These are phyloP conservation scores for Oreortyx pictus DNA, from an alignment of 2,797 vertebrate species.

Conservation along the genomic window DNA sequence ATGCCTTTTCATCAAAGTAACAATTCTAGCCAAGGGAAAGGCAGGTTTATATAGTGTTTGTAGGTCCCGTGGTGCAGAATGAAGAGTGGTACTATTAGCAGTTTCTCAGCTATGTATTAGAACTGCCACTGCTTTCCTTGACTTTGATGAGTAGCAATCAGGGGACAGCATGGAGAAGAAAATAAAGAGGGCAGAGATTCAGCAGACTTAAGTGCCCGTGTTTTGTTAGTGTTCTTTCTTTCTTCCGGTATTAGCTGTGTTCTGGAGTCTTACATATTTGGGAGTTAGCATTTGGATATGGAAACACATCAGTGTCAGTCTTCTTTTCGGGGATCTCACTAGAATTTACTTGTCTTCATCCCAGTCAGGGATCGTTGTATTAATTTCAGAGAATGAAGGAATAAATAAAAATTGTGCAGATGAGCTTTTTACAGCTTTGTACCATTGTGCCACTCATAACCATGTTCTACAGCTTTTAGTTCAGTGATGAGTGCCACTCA, in stretches of 20 bases:
- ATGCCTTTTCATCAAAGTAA: not conserved
- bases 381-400: not conserved
- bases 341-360: not conserved
- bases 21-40: not conserved
- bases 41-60: not conserved
- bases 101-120: not conserved
- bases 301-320: not conserved
- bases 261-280: not conserved
- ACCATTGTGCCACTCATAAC: no score
- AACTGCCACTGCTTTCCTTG: not conserved
- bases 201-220: not conserved
- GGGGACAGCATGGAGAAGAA: not conserved
- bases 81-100: not conserved
- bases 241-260: not conserved
- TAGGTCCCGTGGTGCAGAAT: not conserved
- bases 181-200: not conserved
- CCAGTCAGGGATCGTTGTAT: not conserved
- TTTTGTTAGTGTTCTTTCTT: not conserved
- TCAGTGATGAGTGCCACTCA: not conserved
- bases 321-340: not conserved
- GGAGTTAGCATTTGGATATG: not conserved
- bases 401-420: not conserved
- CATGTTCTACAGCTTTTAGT: not conserved
- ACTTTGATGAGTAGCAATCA: not conserved
- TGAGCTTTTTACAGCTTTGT: not conserved